Base-by-base conservation (phyloP, 2,113 vertebrate species). In the Chaetodon auriga region DNA sequence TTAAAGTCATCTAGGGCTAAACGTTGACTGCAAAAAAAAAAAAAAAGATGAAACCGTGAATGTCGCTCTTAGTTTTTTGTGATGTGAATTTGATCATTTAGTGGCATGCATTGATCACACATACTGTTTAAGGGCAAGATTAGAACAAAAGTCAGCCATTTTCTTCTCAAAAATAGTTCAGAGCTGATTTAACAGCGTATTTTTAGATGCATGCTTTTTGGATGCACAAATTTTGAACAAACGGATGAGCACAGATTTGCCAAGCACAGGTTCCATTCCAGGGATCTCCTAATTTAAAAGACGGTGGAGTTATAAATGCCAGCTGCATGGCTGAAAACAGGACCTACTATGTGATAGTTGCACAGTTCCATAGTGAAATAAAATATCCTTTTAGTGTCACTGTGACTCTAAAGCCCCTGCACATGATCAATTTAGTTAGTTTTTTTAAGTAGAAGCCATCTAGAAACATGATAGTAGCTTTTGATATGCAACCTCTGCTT, bases 21-120 rank as follows among this genome's bases (percentile, higher is more conserved):
- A 83, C 46, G 16, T 68, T 84, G 65, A 86, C 83, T 84, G 89
- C 87, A 87, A 89, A 83, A 81, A 79, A 71, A 85, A 87, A 89
- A 83, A 81, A 79, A 71, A 85, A 87, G 82, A 13, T 16, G 69
- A 70, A 87, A 81, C 43, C 5, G 80, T 86, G 71, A 89, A 84
- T 86, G 84, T 87, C 64, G 62, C 84, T 89, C 60, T 73, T 45
- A 48, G 30, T 78, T 61, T 68, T 83, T 45, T 73, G 87, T 90
- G 82, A 84, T 75, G 70, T 84, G 64, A 82, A 84, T 85, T 30
- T 73, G 49, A 72, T 63, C 9, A 74, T 90, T 85, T 82, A 64
- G 43, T 75, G 68, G 89, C 86, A 91, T 91, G 88, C 45, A 2
- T 80, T 77, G 30, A 74, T 85, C 51, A 49, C 43, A 23, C 55